Conservation (phyloP, 2,113 vertebrate species). For the Zosterops borbonicus region DNA sequence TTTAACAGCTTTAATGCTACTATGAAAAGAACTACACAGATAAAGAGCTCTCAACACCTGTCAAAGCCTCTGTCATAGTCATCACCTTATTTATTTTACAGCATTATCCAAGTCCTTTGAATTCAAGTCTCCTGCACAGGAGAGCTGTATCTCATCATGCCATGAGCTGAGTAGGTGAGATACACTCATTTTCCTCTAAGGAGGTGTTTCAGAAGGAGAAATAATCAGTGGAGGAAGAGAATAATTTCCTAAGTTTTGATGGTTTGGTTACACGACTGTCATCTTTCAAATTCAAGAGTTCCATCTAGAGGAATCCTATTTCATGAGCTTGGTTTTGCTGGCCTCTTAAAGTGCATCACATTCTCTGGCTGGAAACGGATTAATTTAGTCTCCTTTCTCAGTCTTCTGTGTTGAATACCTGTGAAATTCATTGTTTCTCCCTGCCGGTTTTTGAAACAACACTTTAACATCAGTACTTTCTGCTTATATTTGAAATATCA, state of each 20-base stretch:
- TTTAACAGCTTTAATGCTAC: not conserved
- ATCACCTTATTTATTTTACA: slow-evolving; percentile 10
- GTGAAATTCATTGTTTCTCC: not conserved
- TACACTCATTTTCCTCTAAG: not conserved
- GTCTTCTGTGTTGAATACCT: not conserved
- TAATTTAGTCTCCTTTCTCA: not conserved
- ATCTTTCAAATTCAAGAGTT: slow-evolving; percentile 56
- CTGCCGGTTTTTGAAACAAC: not conserved
- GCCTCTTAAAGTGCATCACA: not conserved
- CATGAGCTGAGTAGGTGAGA: slow-evolving; percentile 17
- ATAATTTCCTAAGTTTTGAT: slow-evolving; percentile 23
- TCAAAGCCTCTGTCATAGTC: not conserved
- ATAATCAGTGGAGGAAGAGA: not conserved
- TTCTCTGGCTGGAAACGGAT: not conserved
- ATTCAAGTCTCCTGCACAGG: slow-evolving; percentile 5
- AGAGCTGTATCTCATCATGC: not conserved
- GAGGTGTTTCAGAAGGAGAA: not conserved
- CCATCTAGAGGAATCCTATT: slow-evolving; percentile 53
- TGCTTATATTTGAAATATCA: not conserved
- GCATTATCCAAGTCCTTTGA: slow-evolving; percentile 20
- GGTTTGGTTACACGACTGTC: not conserved
- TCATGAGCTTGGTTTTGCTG: slow-evolving; percentile 10
- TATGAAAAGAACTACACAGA: not conserved
- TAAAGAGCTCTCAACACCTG: not conserved
- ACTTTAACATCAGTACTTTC: not conserved